Percentiles rank a stretch among this genome's conserved stretches.
Conservation (phyloP, 2,797 vertebrate species). For the Xenops minutus region DNA sequence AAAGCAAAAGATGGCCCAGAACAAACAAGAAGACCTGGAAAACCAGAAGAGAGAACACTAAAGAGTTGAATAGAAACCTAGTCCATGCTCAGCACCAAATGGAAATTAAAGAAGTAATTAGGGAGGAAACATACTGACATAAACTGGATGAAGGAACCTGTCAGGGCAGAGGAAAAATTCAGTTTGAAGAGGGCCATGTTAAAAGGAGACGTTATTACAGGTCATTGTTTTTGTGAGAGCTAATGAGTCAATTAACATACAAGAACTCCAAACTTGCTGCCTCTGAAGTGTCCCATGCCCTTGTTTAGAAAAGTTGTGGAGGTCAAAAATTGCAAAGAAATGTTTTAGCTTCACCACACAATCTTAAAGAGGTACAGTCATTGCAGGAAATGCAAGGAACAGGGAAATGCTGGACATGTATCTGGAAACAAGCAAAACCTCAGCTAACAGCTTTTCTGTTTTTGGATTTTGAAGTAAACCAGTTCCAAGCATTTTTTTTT, state of each 20-base stretch:
- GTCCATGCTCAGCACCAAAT: not conserved
- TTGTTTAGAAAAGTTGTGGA: not conserved
- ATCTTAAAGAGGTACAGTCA: not conserved
- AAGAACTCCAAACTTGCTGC: not conserved
- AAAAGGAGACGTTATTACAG: not conserved
- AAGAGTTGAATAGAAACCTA: not conserved
- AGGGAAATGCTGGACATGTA: not conserved
- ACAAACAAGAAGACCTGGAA: not conserved
- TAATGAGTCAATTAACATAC: not conserved
- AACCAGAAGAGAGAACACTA: not conserved
- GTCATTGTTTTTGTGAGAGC: not conserved
- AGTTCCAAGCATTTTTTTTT: not conserved
- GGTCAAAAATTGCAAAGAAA: not conserved
- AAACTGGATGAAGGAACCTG: not conserved
- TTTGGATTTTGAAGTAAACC: not conserved
- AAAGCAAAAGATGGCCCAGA: not conserved
- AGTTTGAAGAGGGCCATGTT: not conserved
- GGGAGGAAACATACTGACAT: not conserved
- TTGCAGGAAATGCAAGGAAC: not conserved
- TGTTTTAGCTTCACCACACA: not conserved
- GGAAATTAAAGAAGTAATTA: not conserved
- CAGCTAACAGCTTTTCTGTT: not conserved
- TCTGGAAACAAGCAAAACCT: not conserved
- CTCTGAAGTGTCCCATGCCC: not conserved
- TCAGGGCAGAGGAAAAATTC: not conserved